Evolutionary conservation across 2,113 vertebrate species (phyloP).

Genomic region (Toxotes chatareus): DNA sequence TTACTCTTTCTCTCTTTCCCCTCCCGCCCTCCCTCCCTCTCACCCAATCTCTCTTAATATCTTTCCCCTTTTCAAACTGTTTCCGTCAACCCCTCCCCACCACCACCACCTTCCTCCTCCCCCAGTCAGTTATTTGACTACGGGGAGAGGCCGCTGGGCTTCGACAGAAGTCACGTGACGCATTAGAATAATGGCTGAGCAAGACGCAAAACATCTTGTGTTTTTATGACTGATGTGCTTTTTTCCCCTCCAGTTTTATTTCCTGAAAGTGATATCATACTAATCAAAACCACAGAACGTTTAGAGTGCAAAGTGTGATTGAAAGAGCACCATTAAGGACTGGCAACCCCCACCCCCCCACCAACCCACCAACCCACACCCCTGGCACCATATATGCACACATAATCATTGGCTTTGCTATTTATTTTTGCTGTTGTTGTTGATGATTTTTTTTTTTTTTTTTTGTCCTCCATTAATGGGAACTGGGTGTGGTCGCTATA

Average conservation of each 20-base stretch:
- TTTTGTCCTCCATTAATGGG: constrained; percentile 87
- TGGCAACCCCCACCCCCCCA: constrained; percentile 38
- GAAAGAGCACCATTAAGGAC: constrained; percentile 94
- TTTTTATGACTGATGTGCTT: constrained; percentile 85
- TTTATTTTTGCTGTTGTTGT: constrained; percentile 74
- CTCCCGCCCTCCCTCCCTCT: constrained; percentile 60
- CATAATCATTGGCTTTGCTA: constrained; percentile 61
- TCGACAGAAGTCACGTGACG: constrained; percentile 89
- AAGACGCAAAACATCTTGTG: constrained; percentile 88
- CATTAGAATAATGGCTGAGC: constrained; percentile 95
- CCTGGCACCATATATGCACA: constrained; percentile 35
- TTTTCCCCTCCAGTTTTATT: constrained; percentile 79
- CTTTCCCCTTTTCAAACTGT: constrained; percentile 89
- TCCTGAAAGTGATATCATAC: constrained; percentile 93
- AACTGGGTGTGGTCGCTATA: constrained; percentile 91
- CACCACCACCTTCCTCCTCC: constrained; percentile 53
- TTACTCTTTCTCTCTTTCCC: constrained; percentile 85
- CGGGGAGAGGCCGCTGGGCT: constrained; percentile 90
- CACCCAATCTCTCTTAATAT: constrained; percentile 80
- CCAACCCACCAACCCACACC: constrained; percentile 24
- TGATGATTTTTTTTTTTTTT: constrained; percentile 71
- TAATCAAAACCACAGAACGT: constrained; percentile 98
- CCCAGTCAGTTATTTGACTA: constrained; percentile 82
- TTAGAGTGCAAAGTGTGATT: constrained; percentile 96
- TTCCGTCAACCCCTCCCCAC: constrained; percentile 82